These are phyloP conservation scores for Ostrea edulis DNA, from an alignment of 1,140 invertebrate genomes.

Conservation along the genomic window DNA sequence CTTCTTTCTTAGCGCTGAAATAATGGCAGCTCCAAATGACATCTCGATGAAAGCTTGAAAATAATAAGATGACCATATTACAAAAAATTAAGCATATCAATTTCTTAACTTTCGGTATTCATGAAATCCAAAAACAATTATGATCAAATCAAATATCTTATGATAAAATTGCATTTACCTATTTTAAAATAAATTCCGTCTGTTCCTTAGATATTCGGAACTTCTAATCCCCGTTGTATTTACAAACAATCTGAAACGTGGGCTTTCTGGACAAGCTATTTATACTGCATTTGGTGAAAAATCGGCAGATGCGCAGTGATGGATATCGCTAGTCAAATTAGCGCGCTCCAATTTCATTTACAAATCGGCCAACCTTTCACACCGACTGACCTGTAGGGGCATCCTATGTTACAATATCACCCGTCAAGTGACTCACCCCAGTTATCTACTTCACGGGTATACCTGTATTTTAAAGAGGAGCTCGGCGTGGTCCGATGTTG, in stretches of 20 bases:
- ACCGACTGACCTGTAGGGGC: background rate
- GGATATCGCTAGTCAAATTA: slow-evolving; percentile 6
- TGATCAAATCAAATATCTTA: too few species aligned
- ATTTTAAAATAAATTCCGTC: background rate
- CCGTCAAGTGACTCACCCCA: background rate
- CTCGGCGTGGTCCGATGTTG: slow-evolving; percentile 4
- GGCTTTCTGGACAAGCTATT: background rate
- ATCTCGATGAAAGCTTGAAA: background rate
- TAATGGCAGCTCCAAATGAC: slow-evolving; percentile 5
- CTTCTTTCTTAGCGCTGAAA: slow-evolving; percentile 9
- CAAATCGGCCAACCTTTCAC: slow-evolving; percentile 30
- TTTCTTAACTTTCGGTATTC: too few species aligned
- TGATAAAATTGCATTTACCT: background rate
- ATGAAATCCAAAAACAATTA: too few species aligned
- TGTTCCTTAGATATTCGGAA: background rate
- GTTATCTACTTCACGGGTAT: slow-evolving; percentile 1
- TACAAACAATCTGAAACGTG: slow-evolving; percentile 27
- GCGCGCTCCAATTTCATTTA: slow-evolving; percentile 34
- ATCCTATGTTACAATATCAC: slow-evolving; percentile 16
- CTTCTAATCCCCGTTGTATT: background rate
- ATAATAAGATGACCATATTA: background rate
- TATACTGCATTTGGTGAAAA: slow-evolving; percentile 1
- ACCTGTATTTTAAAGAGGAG: slow-evolving; percentile 28
- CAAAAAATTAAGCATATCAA: too few species aligned
- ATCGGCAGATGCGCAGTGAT: slow-evolving; percentile 35